Percentiles rank a stretch among this genome's conserved stretches.
phyloP scores from a whole-genome alignment of 2,797 vertebrate species.

The Intellagama lesueurii region DNA sequence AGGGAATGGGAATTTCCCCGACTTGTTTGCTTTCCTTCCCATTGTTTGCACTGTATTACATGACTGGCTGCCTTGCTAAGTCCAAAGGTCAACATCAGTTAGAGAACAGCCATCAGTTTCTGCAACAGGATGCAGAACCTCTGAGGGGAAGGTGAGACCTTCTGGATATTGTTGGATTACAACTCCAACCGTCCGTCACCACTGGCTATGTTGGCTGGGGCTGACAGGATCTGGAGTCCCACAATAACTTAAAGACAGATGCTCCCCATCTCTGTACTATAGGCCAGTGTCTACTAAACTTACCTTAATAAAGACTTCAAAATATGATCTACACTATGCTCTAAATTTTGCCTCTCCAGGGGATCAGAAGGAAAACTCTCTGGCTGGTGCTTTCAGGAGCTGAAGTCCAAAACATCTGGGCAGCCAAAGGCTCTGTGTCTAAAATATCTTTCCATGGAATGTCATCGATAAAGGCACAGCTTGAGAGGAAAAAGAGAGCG shows the following conservation, averaged over 20 bases:
- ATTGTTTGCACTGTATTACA: constrained; percentile 6
- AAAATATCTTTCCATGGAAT: not conserved
- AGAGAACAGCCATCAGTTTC: not conserved
- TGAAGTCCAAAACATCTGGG: too few species aligned
- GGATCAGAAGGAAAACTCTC: not conserved
- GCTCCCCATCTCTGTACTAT: not conserved
- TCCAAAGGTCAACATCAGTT: constrained; percentile 14
- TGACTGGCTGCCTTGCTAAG: not conserved
- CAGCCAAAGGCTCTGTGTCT: not conserved
- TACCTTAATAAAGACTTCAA: not conserved
- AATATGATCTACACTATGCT: too few species aligned
- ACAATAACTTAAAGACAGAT: not conserved
- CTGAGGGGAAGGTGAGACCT: not conserved
- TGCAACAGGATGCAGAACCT: not conserved
- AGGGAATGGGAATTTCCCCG: not conserved
- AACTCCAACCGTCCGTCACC: not conserved
- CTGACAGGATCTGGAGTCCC: not conserved
- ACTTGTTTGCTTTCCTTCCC: not conserved
- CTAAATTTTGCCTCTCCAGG: not conserved
- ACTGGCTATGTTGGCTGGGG: too few species aligned
- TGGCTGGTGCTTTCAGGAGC: not conserved
- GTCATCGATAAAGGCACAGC: not conserved
- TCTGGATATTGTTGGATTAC: not conserved
- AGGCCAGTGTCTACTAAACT: too few species aligned
- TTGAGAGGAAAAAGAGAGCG: not conserved